These are phyloP conservation scores for Seriola dumerili DNA, from an alignment of 2,113 vertebrate species.

Conservation along the genomic window DNA sequence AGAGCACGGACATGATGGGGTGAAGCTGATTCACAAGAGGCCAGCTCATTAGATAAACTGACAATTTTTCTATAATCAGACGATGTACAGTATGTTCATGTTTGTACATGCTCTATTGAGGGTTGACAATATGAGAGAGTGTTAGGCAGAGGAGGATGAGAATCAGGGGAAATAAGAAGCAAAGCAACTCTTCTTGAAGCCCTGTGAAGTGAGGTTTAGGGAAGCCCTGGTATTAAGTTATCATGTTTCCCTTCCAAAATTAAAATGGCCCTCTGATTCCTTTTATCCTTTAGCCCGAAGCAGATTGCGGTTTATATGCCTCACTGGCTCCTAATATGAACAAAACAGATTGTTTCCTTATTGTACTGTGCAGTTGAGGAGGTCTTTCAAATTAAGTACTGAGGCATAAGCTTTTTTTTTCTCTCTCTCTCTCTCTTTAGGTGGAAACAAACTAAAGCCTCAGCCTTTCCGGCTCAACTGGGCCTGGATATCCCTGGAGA, in stretches of 20 bases:
- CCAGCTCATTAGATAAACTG: slow-evolving; percentile 24
- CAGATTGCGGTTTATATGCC: slow-evolving; percentile 52
- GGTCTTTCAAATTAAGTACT: slow-evolving; percentile 14
- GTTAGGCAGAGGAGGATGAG: neutral
- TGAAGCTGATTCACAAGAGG: slow-evolving; percentile 4
- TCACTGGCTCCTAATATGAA: slow-evolving; percentile 50
- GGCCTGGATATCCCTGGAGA: slow-evolving; percentile 92
- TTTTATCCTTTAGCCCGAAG: slow-evolving; percentile 39
- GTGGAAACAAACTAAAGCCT: slow-evolving; percentile 86
- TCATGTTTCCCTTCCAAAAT: slow-evolving; percentile 64
- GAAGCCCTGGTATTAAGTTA: slow-evolving; percentile 64
- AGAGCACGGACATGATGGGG: neutral
- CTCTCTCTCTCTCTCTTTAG: slow-evolving; percentile 73
- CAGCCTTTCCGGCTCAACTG: slow-evolving; percentile 89
- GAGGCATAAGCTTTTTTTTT: slow-evolving; percentile 23
- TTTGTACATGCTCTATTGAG: neutral
- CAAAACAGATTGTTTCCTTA: slow-evolving; percentile 35
- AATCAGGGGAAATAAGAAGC: slow-evolving; percentile 27
- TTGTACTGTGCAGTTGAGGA: slow-evolving; percentile 15
- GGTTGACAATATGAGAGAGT: neutral
- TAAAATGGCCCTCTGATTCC: slow-evolving; percentile 55
- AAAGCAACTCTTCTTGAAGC: slow-evolving; percentile 25
- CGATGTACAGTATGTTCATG: neutral
- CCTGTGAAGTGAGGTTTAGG: slow-evolving; percentile 36
- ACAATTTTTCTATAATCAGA: neutral